Evolutionary conservation across 2,797 vertebrate species (phyloP), one percentile per base, ranked within the genome.

Genomic region (Botia almorhae): DNA sequence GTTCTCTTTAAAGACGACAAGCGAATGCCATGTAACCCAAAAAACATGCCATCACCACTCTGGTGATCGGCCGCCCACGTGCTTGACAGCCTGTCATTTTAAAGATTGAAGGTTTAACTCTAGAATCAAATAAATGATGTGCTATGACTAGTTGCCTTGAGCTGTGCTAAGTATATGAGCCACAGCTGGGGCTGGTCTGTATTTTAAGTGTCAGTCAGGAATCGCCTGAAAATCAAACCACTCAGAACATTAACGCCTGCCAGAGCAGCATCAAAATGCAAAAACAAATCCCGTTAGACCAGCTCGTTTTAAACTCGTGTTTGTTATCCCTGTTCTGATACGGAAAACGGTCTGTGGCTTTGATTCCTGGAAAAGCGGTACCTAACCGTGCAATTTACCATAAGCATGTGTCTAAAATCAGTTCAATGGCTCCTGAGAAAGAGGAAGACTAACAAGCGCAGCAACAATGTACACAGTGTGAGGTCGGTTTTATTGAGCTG

Each of bases 241-340:
- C 69, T 71, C 46, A 73, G 69, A 69, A 78, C 74, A 74, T 63
- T 71, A 63, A 65, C 39, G 3, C 39, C 23, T n/a, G 77, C 82
- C 77, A 83, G 29, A 71, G n/a, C 17, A 60, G 61, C 74, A 78
- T 68, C 48, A 56, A 63, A 77, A 76, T 65, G 65, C 33, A 26
- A 29, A 73, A 56, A 71, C 51, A 77, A 56, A 58, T 69, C 50
- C 17, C 19, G 55, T 71, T 21, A 29, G 48, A 65, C 51, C 71
- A 16, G 14, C 58, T 58, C 60, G 46, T 70, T 78, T 81, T 84
- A 78, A 77, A 64, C 63, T 48, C 7, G 39, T 78, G 70, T 74
- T 77, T 84, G 69, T 81, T 78, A 56, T 81, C 61, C 48, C 74
- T 68, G 13, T 58, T 78, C 70, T 71, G 80, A 77, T 73, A 69